These are phyloP conservation scores for Allobates femoralis DNA, from an alignment of 2,797 vertebrate genomes.

Conservation along the genomic window DNA sequence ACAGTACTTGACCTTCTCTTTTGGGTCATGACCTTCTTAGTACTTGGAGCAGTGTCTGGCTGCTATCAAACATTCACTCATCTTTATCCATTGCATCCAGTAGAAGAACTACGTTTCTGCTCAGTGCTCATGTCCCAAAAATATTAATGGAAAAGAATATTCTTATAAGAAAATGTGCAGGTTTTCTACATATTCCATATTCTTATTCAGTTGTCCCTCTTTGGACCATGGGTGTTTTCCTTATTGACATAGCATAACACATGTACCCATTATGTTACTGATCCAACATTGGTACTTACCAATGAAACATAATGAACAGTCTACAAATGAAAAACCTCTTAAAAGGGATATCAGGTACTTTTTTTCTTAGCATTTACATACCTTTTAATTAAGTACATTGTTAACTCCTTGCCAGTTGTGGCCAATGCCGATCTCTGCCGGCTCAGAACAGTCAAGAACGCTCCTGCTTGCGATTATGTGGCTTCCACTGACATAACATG, in stretches of 20 bases:
- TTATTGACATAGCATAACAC: not conserved
- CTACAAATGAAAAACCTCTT: too few species aligned
- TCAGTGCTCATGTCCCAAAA: not conserved
- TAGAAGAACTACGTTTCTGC: not conserved
- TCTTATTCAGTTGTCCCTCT: not conserved
- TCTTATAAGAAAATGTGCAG: not conserved
- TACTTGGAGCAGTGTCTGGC: not conserved
- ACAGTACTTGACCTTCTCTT: too few species aligned
- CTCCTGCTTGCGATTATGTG: too few species aligned
- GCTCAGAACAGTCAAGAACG: too few species aligned
- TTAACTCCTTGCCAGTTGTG: too few species aligned
- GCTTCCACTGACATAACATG: too few species aligned
- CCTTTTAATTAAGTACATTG: too few species aligned
- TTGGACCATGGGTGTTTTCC: not conserved
- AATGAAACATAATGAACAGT: not conserved
- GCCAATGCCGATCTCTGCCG: too few species aligned
- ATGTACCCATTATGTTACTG: too few species aligned
- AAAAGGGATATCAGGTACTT: too few species aligned
- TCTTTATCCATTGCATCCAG: not conserved
- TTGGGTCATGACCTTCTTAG: too few species aligned
- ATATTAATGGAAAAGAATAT: not conserved
- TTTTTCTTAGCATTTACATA: too few species aligned
- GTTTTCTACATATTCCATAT: not conserved
- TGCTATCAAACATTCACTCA: not conserved
- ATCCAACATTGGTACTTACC: not conserved